Base-by-base conservation (phyloP, 1,140 invertebrate species). In the Drosophila persimilis region DNA sequence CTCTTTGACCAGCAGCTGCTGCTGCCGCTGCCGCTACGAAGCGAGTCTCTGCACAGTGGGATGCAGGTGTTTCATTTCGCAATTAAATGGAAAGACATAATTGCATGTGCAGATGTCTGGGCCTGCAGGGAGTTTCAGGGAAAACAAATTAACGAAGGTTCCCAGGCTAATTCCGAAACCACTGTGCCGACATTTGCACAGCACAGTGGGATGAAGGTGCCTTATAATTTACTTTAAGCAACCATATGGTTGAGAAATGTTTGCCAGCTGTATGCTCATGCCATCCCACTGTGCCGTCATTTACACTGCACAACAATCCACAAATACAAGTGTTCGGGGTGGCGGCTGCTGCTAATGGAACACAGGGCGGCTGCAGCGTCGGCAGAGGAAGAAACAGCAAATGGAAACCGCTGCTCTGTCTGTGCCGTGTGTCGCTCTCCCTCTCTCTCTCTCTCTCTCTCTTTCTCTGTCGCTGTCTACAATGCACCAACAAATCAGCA, bases 331-430 rank as follows among this genome's bases (percentile, higher is more conserved):
- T 80, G 43, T 81, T 60, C 70, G 80, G 80, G 80, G 80, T 86
- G 85, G 80, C 77, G 80, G 80, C 80, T 84, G 77, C 60, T 84
- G 80, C 80, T 84, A 84, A 84, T 84, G 80, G 80, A 84, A 84
- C 73, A 77, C 80, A 84, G 77, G 74, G 65, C 66, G 73, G 75
- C 59, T 67, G 52, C 31, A 51, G 50, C 41, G 62, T 53, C 26
- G 51, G 50, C 55, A 45, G 58, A 50, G 31, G 51, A 52, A 60
- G 47, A 41, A 39, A 48, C 47, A 51, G 57, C 63, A 60, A 71
- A 70, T 64, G 66, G 56, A 60, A 67, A 63, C 61, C 64, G 65
- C 71, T 73, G 56, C 60, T 55, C 55, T 52, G 63, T 73, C 59
- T 51, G 6, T 13, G n/a, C 51, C 52, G 60, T 9, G 31, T 31